Base-by-base conservation (phyloP, 2,797 vertebrate genomes). In the Scyliorhinus canicula region DNA sequence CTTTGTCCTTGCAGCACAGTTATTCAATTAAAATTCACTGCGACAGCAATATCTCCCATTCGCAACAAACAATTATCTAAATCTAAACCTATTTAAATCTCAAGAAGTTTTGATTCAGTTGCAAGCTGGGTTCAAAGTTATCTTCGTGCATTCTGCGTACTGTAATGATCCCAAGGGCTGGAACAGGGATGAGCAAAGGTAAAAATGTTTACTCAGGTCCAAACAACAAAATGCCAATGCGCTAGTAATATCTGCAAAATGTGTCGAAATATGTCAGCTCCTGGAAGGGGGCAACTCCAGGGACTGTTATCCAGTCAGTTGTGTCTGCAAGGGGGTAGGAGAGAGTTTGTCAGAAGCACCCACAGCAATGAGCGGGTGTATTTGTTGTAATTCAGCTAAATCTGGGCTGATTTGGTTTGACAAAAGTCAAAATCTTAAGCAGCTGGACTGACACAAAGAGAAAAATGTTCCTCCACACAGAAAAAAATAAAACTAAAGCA, bases 81-180 rank as follows among this genome's bases (percentile, higher is more conserved):
- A 91, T 91, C n/a, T 65, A 91, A 91, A 40, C 60, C 57, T 65
- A 65, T 91, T 44, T 9, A 44, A 91, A 91, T 91, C n/a, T 91
- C 40, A 91, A n/a, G 88, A 91, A 44, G 71, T 65, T 91, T 91
- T 65, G 57, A 91, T 91, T 44, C n/a, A 91, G 44, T 65, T 91
- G 88, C n/a, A 0, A 91, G 60, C 86, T 65, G 88, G 3, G 88
- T 65, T 40, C 19, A 91, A 65, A 91, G 44, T 65, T 91, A 65
- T 91, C 60, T 91, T 26, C 9, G 24, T 91, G n/a, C 44, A 91
- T 91, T 65, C 21, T 1, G n/a, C 14, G 60, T 50, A 82, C 40
- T 44, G 44, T 6, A 47, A 21, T 21, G 47, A 47, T 91, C 88
- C 60, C 88, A 26, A 91, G 88, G 88, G 88, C 60, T 60, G 24